A percentile compares a stretch with the other conserved stretches of the same genome.
These are phyloP conservation scores for Oreochromis niloticus DNA, from an alignment of 2,113 vertebrate species.

Conservation along the genomic window DNA sequence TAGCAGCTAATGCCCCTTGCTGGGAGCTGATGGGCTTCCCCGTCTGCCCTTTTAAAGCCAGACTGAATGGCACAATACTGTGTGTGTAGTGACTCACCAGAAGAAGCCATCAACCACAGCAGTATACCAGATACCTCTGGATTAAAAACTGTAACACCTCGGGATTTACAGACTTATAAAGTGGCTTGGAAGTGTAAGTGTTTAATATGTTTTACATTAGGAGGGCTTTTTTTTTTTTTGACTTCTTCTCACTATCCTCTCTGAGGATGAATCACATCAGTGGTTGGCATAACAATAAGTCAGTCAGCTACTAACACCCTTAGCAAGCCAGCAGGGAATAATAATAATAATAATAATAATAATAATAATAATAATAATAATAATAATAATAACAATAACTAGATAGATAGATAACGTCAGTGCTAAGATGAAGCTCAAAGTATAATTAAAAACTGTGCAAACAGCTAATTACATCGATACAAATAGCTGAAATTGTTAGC, in stretches of 20 bases:
- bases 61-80: background rate
- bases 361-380: background rate
- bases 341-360: background rate
- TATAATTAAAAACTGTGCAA: background rate
- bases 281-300: background rate
- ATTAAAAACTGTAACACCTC: background rate
- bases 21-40: slow-evolving; percentile 38
- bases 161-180: background rate
- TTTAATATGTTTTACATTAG: background rate
- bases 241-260: background rate
- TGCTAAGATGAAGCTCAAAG: background rate
- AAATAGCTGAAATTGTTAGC: background rate
- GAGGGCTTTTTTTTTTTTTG: background rate
- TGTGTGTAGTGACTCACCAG: background rate
- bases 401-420: background rate
- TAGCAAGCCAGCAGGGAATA: background rate
- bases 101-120: background rate
- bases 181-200: background rate
- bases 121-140: background rate
- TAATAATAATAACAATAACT: background rate
- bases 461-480: background rate
- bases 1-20: slow-evolving; percentile 52
- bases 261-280: background rate
- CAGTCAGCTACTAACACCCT: background rate
- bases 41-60: slow-evolving; percentile 22